These are phyloP conservation scores for Balaeniceps rex DNA, from an alignment of 2,113 vertebrate genomes.

Conservation along the genomic window DNA sequence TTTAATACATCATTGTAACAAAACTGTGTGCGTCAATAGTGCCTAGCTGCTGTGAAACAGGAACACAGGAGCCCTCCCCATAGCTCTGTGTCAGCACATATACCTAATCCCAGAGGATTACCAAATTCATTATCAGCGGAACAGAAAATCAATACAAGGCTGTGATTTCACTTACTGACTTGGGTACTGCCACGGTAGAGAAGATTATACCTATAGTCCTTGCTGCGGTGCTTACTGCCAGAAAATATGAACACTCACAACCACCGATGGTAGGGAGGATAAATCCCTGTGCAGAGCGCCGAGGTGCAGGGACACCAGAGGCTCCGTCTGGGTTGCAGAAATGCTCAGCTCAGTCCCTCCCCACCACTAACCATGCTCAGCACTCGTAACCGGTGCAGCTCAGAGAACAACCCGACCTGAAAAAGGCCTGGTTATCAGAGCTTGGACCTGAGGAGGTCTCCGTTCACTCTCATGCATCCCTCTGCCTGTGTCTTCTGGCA, in stretches of 20 bases:
- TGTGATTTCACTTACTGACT: constrained; percentile 25
- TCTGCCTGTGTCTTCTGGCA: neutral
- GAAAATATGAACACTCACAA: neutral
- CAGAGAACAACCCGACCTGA: neutral
- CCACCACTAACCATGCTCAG: neutral
- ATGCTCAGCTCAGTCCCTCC: neutral
- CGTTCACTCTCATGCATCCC: neutral
- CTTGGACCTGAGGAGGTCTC: neutral
- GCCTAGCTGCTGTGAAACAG: neutral
- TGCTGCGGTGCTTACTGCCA: neutral
- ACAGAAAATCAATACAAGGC: constrained; percentile 17
- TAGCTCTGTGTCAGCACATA: neutral
- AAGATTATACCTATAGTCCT: neutral
- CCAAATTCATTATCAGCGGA: constrained; percentile 20
- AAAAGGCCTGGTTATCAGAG: neutral
- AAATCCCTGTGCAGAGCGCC: neutral
- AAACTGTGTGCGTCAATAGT: neutral
- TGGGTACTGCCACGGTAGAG: neutral
- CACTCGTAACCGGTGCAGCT: accelerated
- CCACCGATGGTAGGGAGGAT: neutral
- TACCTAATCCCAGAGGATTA: neutral
- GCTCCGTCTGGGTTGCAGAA: neutral
- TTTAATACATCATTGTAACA: neutral
- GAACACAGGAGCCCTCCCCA: neutral
- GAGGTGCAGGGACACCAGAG: neutral